Evolutionary conservation across 2,113 vertebrate genomes (phyloP).

Genomic region (Sturnira hondurensis): DNA sequence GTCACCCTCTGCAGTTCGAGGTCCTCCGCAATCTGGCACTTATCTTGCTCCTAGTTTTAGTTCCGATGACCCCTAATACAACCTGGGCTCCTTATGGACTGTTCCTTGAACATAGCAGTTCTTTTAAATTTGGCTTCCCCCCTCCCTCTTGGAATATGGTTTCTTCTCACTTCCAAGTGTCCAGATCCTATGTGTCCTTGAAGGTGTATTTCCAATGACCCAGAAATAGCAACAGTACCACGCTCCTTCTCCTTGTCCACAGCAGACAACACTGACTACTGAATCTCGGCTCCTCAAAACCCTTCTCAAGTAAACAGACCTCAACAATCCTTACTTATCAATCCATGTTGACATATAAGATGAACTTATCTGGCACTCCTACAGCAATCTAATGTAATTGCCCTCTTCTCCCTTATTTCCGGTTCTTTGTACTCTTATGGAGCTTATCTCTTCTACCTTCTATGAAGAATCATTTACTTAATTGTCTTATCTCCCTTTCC

Average conservation of each 20-base stretch:
- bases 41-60: neutral
- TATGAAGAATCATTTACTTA: conserved; percentile 30
- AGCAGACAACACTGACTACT: neutral
- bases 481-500: conserved; percentile 6
- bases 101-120: neutral
- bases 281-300: conserved; percentile 11
- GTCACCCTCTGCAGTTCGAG: neutral
- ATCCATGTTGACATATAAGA: neutral
- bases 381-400: conserved; percentile 8
- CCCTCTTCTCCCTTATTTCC: neutral
- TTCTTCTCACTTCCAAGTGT: neutral
- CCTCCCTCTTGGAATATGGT: neutral
- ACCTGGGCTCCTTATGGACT: neutral
- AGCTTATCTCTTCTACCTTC: conserved; percentile 3
- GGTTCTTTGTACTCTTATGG: neutral
- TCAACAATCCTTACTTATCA: neutral
- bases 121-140: neutral
- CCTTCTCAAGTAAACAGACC: neutral
- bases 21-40: neutral
- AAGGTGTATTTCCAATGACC: neutral
- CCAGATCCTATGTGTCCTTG: neutral
- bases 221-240: neutral
- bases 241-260: neutral
- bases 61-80: neutral
- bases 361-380: neutral